These are phyloP conservation scores for Drepanosiphum platanoidis DNA, from an alignment of 2,888 invertebrate species.

Conservation along the genomic window DNA sequence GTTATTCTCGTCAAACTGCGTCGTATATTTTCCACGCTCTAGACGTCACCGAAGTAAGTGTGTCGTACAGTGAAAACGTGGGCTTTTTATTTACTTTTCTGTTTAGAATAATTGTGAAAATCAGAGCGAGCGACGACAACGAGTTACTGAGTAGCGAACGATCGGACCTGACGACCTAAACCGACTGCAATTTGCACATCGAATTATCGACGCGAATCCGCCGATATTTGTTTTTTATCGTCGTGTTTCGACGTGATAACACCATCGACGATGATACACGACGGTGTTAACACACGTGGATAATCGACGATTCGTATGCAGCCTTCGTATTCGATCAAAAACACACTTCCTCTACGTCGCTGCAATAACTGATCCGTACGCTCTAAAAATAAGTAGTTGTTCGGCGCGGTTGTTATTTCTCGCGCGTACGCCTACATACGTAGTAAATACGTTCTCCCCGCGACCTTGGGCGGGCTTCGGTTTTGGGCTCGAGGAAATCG, in stretches of 20 bases:
- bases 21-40: too few species aligned
- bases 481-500: slow-evolving; percentile 26
- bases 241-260: not conserved
- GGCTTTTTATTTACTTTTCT: too few species aligned
- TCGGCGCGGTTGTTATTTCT: slow-evolving; percentile 30
- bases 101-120: too few species aligned
- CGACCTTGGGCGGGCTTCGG: slow-evolving; percentile 22
- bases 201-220: too few species aligned
- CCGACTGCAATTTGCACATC: too few species aligned
- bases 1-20: too few species aligned
- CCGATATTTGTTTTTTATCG: not conserved
- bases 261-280: too few species aligned
- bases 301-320: slow-evolving; percentile 33
- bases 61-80: too few species aligned
- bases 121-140: too few species aligned
- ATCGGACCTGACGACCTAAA: too few species aligned
- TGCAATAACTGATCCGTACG: slow-evolving; percentile 24
- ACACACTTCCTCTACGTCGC: slow-evolving; percentile 49
- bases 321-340: not conserved
- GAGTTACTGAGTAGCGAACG: too few species aligned
- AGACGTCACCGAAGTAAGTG: too few species aligned
- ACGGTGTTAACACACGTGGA: not conserved
- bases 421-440: not conserved
- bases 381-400: not conserved
- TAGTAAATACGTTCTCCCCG: not conserved